A percentile compares a stretch with the other conserved stretches of the same genome.
phyloP scores from a whole-genome alignment of 2,113 vertebrate species.

The Puffinus mauretanicus region DNA sequence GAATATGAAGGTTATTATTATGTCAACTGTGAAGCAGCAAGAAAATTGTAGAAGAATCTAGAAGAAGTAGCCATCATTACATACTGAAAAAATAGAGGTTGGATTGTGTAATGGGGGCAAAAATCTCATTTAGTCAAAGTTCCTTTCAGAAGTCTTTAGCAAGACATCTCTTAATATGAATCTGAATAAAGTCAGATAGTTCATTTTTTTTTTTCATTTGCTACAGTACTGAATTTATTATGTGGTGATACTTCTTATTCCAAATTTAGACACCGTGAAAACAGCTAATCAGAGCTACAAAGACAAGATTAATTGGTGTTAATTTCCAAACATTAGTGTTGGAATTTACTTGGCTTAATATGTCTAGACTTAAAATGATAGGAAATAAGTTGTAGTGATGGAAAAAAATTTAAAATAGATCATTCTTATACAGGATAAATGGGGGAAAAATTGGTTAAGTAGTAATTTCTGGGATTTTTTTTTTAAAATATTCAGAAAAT shows the following conservation, averaged over 20 bases:
- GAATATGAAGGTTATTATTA: background rate
- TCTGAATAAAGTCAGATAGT: background rate
- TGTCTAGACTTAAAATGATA: background rate
- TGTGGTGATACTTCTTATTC: background rate
- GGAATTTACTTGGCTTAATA: background rate
- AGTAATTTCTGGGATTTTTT: background rate
- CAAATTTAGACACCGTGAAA: background rate
- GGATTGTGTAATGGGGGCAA: background rate
- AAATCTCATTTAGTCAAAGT: slow-evolving; percentile 26
- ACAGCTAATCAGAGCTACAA: slow-evolving; percentile 9
- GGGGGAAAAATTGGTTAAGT: background rate
- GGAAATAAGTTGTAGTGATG: background rate
- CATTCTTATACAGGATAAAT: background rate
- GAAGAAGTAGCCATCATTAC: background rate
- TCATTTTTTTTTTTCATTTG: background rate
- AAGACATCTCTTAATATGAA: background rate
- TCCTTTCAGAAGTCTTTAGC: slow-evolving; percentile 5
- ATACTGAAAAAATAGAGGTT: background rate
- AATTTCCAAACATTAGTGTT: slow-evolving; percentile 19
- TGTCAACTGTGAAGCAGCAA: background rate
- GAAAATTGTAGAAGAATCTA: slow-evolving; percentile 3
- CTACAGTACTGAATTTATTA: background rate
- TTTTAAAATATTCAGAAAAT: background rate
- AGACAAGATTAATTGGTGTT: slow-evolving; percentile 43
- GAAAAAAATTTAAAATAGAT: background rate